phyloP scores from a whole-genome alignment of 2,113 vertebrate species.

The Thunnus thynnus region DNA sequence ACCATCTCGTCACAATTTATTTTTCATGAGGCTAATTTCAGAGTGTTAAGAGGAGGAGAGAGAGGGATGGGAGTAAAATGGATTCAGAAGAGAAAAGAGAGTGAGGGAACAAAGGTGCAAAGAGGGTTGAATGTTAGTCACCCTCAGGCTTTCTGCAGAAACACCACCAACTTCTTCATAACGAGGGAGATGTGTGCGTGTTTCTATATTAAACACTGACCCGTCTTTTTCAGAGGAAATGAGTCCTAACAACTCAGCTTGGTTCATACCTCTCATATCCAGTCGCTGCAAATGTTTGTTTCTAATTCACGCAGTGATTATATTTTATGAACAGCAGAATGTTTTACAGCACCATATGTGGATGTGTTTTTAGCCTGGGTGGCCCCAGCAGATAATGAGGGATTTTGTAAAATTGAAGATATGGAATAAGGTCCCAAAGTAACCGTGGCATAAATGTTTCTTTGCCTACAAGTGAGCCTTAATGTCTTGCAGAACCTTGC shows the following conservation, averaged over 20 bases:
- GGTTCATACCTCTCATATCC: constrained; percentile 19
- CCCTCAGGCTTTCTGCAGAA: constrained; percentile 27
- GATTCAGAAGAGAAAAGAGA: constrained; percentile 11
- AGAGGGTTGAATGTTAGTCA: constrained; percentile 6
- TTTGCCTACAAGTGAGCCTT: not conserved
- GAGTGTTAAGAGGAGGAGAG: constrained; percentile 19
- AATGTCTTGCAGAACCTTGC: constrained; percentile 2
- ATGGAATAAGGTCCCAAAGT: constrained; percentile 13
- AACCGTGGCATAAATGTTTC: not conserved
- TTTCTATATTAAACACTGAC: constrained; percentile 18
- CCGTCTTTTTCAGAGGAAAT: constrained; percentile 28
- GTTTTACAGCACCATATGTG: constrained; percentile 10
- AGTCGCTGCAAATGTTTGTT: constrained; percentile 13
- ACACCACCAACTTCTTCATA: constrained; percentile 3
- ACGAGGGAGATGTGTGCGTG: not conserved
- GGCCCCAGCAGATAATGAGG: not conserved
- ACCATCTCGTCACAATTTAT: constrained; percentile 26
- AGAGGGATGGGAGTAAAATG: constrained; percentile 9
- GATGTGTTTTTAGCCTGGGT: constrained; percentile 16
- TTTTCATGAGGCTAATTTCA: constrained; percentile 55
- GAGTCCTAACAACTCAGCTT: not conserved
- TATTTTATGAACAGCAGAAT: constrained; percentile 21
- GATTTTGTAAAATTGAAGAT: constrained; percentile 20
- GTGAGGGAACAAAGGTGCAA: constrained; percentile 11
- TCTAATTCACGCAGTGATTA: constrained; percentile 26